Base-by-base conservation (phyloP, 2,888 invertebrate species). In the Pristionchus fissidentatus region DNA sequence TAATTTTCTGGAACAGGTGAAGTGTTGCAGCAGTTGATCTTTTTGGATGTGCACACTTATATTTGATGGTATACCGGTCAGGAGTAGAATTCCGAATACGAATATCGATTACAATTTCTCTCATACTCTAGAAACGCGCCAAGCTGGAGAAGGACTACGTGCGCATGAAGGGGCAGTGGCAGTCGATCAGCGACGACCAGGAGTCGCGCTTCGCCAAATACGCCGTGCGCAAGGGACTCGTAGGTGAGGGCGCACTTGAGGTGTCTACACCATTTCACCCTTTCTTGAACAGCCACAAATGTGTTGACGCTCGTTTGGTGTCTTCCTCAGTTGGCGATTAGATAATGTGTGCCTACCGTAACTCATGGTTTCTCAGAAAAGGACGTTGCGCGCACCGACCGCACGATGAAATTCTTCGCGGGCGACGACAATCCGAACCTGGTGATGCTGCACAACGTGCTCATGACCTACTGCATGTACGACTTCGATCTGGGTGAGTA, bases 401-500 rank as follows among this genome's bases (percentile, higher is more conserved):
- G 98, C 88, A 95, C 96, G 0, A 95, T 96, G 90, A 95, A 95
- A 10, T 98, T 96, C 93, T 99, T 95, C 93, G 95, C 96, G n/a
- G 98, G 97, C 0, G 97, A 97, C 86, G 95, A 96, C 89, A 98
- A 98, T 93, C 95, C 95, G 0, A 97, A 98, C 93, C 93, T 98
- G 82, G 94, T 95, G 84, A 94, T 96, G 22, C 93, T 99, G 3
- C 95, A 96, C 89, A 97, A 98, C 92, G 96, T 99, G 88, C 94
- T 99, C 3, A 96, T 98, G 96, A 98, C 98, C 0, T 99, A 98
- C 92, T 96, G 97, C 57, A 98, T 98, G 98, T 98, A 97, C 92
- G 97, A 98, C 94, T 98, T 98, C 93, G 98, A 99, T 93, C 94
- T 99, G 89, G 98, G 94, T 94, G 75, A 49, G 49, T 43, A n/a